Percentiles rank a stretch among this genome's conserved stretches.
phyloP scores from a whole-genome alignment of 2,888 invertebrate genomes.

The Leptogaster cylindrica region DNA sequence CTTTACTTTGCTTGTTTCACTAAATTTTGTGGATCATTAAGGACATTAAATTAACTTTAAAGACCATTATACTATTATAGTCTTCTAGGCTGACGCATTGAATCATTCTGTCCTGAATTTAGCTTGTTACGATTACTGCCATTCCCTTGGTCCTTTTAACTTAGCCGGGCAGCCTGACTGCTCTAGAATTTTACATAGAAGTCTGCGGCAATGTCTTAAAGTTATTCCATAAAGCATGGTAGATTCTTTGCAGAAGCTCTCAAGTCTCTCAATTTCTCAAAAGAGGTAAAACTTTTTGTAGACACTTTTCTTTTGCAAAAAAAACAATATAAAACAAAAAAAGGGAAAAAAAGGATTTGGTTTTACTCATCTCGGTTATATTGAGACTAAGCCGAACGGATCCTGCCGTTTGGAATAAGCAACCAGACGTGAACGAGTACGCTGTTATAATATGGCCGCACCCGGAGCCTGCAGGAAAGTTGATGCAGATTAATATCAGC shows the following conservation, averaged over 20 bases:
- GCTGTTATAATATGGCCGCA: neutral
- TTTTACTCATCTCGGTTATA: neutral
- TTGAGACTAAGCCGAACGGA: slow-evolving; percentile 12
- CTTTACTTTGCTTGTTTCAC: slow-evolving; percentile 6
- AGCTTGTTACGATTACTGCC: neutral
- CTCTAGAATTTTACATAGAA: slow-evolving; percentile 12
- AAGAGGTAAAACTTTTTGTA: slow-evolving; percentile 12
- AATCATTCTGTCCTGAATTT: neutral
- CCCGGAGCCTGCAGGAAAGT: neutral
- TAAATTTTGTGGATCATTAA: slow-evolving; percentile 31
- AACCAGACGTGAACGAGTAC: neutral
- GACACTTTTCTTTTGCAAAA: slow-evolving; percentile 23
- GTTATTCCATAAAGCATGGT: slow-evolving; percentile 32
- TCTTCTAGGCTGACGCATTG: neutral
- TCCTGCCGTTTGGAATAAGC: neutral
- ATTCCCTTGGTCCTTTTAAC: neutral
- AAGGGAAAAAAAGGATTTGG: slow-evolving; percentile 3
- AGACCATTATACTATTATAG: slow-evolving; percentile 27
- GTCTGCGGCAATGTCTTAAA: slow-evolving; percentile 31
- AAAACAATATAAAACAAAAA: no score
- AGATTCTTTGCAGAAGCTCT: slow-evolving; percentile 24
- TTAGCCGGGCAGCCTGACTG: slow-evolving; percentile 2
- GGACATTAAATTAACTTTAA: slow-evolving; percentile 16
- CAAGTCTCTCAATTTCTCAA: slow-evolving; percentile 3
- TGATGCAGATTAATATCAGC: slow-evolving; percentile 4